phyloP scores from a whole-genome alignment of 2,888 invertebrate genomes.

The Monoplex corrugatus region DNA sequence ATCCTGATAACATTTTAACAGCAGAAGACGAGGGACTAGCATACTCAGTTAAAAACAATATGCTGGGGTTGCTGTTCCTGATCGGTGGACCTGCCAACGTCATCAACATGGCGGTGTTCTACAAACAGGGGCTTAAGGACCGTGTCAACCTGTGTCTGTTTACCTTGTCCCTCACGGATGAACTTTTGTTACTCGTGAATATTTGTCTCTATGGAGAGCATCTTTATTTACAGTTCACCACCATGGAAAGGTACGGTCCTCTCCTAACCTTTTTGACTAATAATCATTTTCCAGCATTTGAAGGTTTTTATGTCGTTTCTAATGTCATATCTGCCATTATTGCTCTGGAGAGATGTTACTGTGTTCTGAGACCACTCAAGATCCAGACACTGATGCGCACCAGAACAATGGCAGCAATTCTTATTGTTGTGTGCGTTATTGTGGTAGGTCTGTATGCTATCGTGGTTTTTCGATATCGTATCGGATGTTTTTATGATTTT shows the following conservation, averaged over 20 bases:
- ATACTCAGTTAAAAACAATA: background rate
- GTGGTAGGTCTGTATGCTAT: constrained; percentile 5
- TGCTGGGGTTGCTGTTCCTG: background rate
- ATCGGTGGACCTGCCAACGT: constrained; percentile 21
- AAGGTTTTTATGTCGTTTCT: background rate
- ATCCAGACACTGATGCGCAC: constrained; percentile 28
- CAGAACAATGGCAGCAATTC: constrained; percentile 15
- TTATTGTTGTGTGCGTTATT: background rate
- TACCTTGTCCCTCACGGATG: background rate
- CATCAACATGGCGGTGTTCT: constrained; percentile 37
- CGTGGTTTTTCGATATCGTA: background rate
- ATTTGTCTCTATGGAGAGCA: background rate
- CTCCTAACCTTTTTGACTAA: background rate
- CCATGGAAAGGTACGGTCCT: background rate
- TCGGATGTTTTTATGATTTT: background rate
- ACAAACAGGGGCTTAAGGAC: constrained; percentile 30
- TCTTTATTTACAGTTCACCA: background rate
- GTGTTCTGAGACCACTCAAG: constrained; percentile 10
- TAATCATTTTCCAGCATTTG: background rate
- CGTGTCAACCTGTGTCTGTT: constrained; percentile 36
- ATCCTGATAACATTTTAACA: constrained; percentile 10
- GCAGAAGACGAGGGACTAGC: background rate
- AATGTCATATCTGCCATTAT: constrained; percentile 17
- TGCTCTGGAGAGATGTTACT: constrained; percentile 27
- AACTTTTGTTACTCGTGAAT: background rate